These are phyloP conservation scores for Stegastes partitus DNA, from an alignment of 2,113 vertebrate species.

Conservation along the genomic window DNA sequence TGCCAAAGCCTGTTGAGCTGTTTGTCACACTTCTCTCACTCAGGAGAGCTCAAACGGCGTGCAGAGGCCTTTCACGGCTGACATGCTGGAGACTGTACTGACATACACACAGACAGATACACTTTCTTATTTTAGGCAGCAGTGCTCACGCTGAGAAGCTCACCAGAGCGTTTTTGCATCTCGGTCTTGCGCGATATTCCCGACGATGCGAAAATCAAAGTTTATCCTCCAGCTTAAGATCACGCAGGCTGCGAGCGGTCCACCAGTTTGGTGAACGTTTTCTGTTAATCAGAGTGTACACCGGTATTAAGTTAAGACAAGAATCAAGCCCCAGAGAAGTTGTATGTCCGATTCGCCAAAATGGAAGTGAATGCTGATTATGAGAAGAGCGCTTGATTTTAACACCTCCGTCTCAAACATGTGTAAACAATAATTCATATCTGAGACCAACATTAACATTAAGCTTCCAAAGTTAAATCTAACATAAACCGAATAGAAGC, in stretches of 20 bases:
- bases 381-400: no score
- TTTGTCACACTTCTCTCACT: conserved; percentile 79
- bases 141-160: conserved; percentile 9
- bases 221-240: neutral
- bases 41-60: conserved; percentile 68
- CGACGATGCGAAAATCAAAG: conserved; percentile 15
- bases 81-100: conserved; percentile 45
- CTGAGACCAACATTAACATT: no score
- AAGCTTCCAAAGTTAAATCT: no score
- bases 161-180: conserved; percentile 12
- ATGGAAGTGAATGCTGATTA: no score
- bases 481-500: no score
- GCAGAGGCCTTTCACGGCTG: conserved; percentile 67
- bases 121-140: conserved; percentile 18
- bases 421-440: no score
- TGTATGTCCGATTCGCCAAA: no score
- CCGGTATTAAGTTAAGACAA: no score
- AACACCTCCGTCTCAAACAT: no score
- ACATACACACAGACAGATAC: conserved; percentile 36
- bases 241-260: neutral
- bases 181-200: neutral
- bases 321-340: no score
- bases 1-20: conserved; percentile 81
- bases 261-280: neutral
- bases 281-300: neutral